Conservation (phyloP, 1,140 invertebrate genomes). For the Nephila pilipes region DNA sequence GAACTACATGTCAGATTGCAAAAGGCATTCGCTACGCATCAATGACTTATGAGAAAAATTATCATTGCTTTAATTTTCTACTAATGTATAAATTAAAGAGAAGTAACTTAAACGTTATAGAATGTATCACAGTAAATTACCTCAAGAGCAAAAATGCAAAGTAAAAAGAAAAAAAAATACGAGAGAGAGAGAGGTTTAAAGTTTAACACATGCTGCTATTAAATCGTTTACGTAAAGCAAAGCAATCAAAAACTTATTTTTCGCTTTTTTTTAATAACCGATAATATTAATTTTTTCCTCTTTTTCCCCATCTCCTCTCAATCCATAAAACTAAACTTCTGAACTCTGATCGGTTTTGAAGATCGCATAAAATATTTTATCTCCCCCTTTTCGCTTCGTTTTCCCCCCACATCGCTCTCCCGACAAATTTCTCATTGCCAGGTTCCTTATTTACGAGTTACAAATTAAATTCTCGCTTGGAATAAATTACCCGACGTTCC, state of each 20-base stretch:
- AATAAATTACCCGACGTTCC: slow-evolving; percentile 65
- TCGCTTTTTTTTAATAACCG: slow-evolving; percentile 59
- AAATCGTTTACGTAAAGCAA: slow-evolving; percentile 57
- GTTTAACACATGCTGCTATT: slow-evolving; percentile 54
- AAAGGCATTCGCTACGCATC: neutral
- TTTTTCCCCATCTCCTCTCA: slow-evolving; percentile 12
- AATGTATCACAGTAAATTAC: neutral
- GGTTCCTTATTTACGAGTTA: slow-evolving; percentile 76
- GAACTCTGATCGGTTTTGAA: slow-evolving; percentile 67
- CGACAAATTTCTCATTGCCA: slow-evolving; percentile 66
- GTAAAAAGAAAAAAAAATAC: neutral
- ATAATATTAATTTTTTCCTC: slow-evolving; percentile 71
- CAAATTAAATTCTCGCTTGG: slow-evolving; percentile 76
- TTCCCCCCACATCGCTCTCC: neutral
- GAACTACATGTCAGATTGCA: neutral
- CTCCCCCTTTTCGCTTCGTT: neutral
- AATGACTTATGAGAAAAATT: neutral
- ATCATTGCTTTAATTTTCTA: neutral
- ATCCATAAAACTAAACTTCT: slow-evolving; percentile 66
- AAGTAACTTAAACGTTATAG: neutral
- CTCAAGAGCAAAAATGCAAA: neutral
- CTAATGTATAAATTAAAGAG: neutral
- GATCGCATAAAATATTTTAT: slow-evolving; percentile 72
- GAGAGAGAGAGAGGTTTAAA: slow-evolving; percentile 6
- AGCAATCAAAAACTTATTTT: slow-evolving; percentile 74